Percentiles rank a stretch among this genome's conserved stretches.
Evolutionary conservation across 2,888 invertebrate species (phyloP).

Genomic region (Apotomis turbidana): DNA sequence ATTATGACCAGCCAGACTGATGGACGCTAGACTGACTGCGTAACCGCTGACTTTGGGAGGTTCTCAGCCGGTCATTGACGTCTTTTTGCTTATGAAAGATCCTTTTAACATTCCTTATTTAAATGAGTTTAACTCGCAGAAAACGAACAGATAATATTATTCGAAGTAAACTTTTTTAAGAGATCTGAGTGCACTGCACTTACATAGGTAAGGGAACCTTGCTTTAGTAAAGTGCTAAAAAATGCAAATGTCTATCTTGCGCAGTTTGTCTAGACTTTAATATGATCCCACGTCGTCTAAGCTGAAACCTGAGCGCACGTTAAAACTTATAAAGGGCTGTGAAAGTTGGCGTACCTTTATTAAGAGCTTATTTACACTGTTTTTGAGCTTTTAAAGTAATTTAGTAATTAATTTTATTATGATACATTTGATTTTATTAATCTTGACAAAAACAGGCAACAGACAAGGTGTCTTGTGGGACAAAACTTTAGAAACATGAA

Average conservation of each 20-base stretch:
- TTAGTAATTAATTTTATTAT: too few relatives aligned
- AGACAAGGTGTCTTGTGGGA: too few relatives aligned
- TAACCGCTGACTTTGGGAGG: too few relatives aligned
- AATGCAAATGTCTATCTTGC: conserved; percentile 36
- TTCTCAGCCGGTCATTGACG: too few relatives aligned
- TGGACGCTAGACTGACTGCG: too few relatives aligned
- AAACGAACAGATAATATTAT: neutral
- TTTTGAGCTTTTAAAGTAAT: neutral
- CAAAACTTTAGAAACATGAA: too few relatives aligned
- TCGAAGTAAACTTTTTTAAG: too few relatives aligned
- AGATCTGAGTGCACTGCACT: neutral
- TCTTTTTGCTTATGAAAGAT: too few relatives aligned
- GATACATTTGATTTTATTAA: too few relatives aligned
- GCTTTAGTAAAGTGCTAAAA: conserved; percentile 28
- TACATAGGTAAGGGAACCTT: conserved; percentile 9
- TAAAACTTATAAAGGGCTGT: conserved; percentile 9
- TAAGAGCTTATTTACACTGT: neutral
- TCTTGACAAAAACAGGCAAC: too few relatives aligned
- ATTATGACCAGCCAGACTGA: too few relatives aligned
- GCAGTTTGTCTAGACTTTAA: conserved; percentile 37
- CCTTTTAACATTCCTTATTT: too few relatives aligned
- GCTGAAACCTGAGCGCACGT: conserved; percentile 21
- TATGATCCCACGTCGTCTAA: conserved; percentile 23
- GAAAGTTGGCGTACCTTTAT: neutral
- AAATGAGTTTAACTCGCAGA: neutral